phyloP scores from a whole-genome alignment of 1,140 invertebrate genomes.

The Drosophila ohnishii region DNA sequence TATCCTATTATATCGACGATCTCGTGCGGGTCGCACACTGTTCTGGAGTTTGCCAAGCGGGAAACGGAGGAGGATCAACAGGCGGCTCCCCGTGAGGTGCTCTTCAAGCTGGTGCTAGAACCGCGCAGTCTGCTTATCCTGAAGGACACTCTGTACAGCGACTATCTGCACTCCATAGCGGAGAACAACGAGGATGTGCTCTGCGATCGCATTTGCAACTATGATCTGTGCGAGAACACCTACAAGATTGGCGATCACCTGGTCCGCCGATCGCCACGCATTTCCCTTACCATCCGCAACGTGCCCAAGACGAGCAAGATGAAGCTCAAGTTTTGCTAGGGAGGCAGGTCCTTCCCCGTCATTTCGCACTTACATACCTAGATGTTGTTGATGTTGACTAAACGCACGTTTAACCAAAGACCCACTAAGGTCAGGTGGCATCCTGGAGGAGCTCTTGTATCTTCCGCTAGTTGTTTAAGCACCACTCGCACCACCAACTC shows the following conservation, averaged over 20 bases:
- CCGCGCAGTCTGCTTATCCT: slow-evolving; percentile 94
- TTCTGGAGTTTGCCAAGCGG: slow-evolving; percentile 88
- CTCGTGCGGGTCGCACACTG: slow-evolving; percentile 93
- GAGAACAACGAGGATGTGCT: slow-evolving; percentile 89
- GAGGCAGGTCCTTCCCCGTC: slow-evolving; percentile 25
- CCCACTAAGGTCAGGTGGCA: slow-evolving; percentile 58
- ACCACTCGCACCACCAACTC: slow-evolving; percentile 34
- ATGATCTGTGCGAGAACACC: slow-evolving; percentile 85
- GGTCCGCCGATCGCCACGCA: slow-evolving; percentile 87
- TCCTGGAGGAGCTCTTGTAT: slow-evolving; percentile 28
- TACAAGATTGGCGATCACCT: slow-evolving; percentile 85
- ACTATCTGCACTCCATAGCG: slow-evolving; percentile 95
- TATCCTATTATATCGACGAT: slow-evolving; percentile 96
- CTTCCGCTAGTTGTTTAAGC: slow-evolving; percentile 72
- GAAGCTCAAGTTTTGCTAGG: slow-evolving; percentile 85
- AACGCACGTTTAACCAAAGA: slow-evolving; percentile 35
- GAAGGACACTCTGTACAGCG: slow-evolving; percentile 91
- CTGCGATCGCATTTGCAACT: slow-evolving; percentile 87
- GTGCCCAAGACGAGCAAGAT: slow-evolving; percentile 95
- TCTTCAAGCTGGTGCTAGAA: slow-evolving; percentile 91
- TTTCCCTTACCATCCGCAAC: slow-evolving; percentile 97
- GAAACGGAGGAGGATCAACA: slow-evolving; percentile 19
- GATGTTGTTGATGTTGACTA: slow-evolving; percentile 40
- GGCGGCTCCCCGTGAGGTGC: slow-evolving; percentile 32
- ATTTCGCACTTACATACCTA: slow-evolving; percentile 8